A percentile compares a stretch with the other conserved stretches of the same genome.
These are phyloP conservation scores for Melanotaenia maccullochi DNA, from an alignment of 2,797 vertebrate genomes.

Conservation along the genomic window DNA sequence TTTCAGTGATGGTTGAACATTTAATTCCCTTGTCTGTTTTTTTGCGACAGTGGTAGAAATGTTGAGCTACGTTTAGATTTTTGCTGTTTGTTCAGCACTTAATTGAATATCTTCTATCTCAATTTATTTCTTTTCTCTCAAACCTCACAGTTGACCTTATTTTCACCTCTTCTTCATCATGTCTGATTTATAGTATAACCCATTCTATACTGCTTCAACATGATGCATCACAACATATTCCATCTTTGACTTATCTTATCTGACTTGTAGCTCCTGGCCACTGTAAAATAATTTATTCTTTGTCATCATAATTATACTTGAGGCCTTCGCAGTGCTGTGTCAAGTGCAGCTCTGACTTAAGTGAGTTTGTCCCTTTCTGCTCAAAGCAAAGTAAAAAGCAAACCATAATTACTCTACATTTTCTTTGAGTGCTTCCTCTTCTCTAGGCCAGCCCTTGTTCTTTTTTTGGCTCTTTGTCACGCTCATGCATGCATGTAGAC, in stretches of 20 bases:
- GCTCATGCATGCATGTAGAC: slow-evolving; percentile 10
- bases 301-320: slow-evolving; percentile 50
- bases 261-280: slow-evolving; percentile 17
- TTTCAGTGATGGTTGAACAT: no score
- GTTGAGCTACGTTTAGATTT: neutral
- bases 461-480: slow-evolving; percentile 24
- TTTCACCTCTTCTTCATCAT: neutral
- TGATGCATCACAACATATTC: slow-evolving; percentile 39
- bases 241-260: neutral
- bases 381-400: slow-evolving; percentile 41
- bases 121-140: slow-evolving; percentile 10
- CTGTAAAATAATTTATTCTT: slow-evolving; percentile 44
- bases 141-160: neutral
- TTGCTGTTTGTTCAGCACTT: neutral
- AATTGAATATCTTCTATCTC: neutral
- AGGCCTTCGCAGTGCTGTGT: slow-evolving; percentile 20
- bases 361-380: slow-evolving; percentile 31
- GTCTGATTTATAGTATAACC: slow-evolving; percentile 2
- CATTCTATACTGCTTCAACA: slow-evolving; percentile 31
- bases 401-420: slow-evolving; percentile 57
- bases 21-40: no score
- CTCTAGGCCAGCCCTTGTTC: slow-evolving; percentile 21
- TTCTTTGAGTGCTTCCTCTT: slow-evolving; percentile 28
- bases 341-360: slow-evolving; percentile 26
- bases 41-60: no score